Percentiles rank a stretch among this genome's conserved stretches.
Evolutionary conservation across 2,797 vertebrate species (phyloP).

Genomic region (Streptopelia turtur): DNA sequence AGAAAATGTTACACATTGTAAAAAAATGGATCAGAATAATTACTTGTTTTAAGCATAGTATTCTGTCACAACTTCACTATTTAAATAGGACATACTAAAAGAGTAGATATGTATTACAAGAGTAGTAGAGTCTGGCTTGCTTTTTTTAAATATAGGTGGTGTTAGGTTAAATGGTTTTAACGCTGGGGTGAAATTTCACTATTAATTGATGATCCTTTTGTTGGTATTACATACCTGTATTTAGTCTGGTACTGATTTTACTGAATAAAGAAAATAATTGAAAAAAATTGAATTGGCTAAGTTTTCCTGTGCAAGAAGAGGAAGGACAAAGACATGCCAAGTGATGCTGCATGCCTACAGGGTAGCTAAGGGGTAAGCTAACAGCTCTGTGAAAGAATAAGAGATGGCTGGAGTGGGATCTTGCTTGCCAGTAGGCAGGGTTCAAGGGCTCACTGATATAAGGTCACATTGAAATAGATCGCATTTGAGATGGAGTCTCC

Average conservation of each 20-base stretch:
- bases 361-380: background rate
- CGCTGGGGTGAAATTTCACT: background rate
- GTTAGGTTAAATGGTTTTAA: slow-evolving; percentile 4
- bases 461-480: background rate
- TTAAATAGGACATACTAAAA: background rate
- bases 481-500: background rate
- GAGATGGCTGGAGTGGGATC: background rate
- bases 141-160: background rate
- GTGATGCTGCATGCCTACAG: background rate
- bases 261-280: background rate
- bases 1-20: background rate
- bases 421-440: background rate
- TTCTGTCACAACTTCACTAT: background rate
- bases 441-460: background rate
- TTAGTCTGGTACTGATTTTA: background rate
- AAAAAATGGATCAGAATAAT: background rate
- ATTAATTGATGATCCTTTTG: background rate
- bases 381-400: background rate
- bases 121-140: background rate
- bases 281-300: background rate
- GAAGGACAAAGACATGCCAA: background rate
- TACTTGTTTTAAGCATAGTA: background rate
- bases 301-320: background rate
- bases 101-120: background rate
- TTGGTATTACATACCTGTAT: background rate